These are phyloP conservation scores for Fragum whitleyi DNA, from an alignment of 2,888 invertebrate species.

Conservation along the genomic window DNA sequence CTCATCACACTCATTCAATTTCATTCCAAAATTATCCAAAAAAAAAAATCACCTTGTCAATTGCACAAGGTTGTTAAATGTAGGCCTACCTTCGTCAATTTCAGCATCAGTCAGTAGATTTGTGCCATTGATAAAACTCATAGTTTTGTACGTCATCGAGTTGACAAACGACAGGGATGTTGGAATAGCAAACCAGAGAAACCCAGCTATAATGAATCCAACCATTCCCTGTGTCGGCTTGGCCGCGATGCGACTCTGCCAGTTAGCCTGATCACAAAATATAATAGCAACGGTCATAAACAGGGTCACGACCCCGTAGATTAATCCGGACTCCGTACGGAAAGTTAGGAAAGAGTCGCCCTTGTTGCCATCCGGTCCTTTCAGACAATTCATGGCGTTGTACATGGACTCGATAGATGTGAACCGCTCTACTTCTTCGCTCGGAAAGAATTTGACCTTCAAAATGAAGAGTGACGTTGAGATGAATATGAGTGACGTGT, in stretches of 20 bases:
- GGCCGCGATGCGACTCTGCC: slow-evolving; percentile 83
- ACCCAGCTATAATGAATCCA: slow-evolving; percentile 80
- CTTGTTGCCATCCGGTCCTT: slow-evolving; percentile 30
- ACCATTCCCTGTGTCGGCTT: slow-evolving; percentile 80
- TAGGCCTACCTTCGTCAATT: slow-evolving; percentile 63
- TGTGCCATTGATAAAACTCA: slow-evolving; percentile 69
- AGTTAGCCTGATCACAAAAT: slow-evolving; percentile 80
- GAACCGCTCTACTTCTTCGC: slow-evolving; percentile 57
- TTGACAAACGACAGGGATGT: slow-evolving; percentile 77
- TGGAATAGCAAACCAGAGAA: slow-evolving; percentile 82
- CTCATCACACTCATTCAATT: too few species aligned
- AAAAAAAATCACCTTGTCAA: too few species aligned
- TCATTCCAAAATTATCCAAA: too few species aligned
- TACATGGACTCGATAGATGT: slow-evolving; percentile 67
- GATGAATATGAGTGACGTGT: slow-evolving; percentile 78
- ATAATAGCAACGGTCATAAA: slow-evolving; percentile 72
- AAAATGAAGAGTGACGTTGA: slow-evolving; percentile 74
- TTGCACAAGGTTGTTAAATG: too few species aligned
- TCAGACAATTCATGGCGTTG: slow-evolving; percentile 68
- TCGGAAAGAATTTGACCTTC: slow-evolving; percentile 68
- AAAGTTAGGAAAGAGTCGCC: slow-evolving; percentile 74
- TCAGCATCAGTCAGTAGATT: slow-evolving; percentile 62
- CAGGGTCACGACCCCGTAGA: slow-evolving; percentile 73
- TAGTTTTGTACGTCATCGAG: slow-evolving; percentile 72
- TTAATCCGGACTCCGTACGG: slow-evolving; percentile 72